phyloP scores from a whole-genome alignment of 2,888 invertebrate genomes.

The Zonitis immaculata region DNA sequence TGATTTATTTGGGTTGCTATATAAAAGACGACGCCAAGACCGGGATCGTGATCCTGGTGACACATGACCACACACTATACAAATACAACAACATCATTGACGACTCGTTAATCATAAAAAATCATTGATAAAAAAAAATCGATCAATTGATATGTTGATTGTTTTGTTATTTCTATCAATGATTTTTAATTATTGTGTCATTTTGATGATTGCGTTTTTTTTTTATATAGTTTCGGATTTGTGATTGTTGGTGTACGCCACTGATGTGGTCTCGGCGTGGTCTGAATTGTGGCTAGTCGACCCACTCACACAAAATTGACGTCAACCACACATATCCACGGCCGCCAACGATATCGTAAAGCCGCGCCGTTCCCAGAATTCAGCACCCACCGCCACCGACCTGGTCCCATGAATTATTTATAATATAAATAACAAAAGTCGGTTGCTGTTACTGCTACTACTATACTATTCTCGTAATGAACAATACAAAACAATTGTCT shows the following conservation, averaged over 20 bases:
- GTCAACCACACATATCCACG: constrained; percentile 15
- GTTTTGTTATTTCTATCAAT: too few relatives aligned
- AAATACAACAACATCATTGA: not conserved
- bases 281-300: constrained; percentile 1
- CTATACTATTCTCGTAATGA: not conserved
- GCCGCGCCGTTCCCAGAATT: constrained; percentile 16
- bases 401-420: constrained; percentile 17
- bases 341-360: constrained; percentile 14
- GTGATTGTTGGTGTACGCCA: not conserved
- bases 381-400: constrained; percentile 10
- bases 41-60: constrained; percentile 8
- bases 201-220: too few relatives aligned
- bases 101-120: not conserved
- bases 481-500: not conserved
- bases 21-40: constrained; percentile 7
- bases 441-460: too few relatives aligned
- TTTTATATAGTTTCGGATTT: too few relatives aligned
- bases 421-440: constrained; percentile 7
- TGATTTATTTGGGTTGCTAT: constrained; percentile 11
- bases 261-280: not conserved
- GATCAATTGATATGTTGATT: too few relatives aligned
- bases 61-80: constrained; percentile 8
- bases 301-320: constrained; percentile 13
- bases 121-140: too few relatives aligned
- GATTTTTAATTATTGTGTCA: too few relatives aligned